Base-by-base conservation (phyloP, 1,140 invertebrate species). In the Ips typographus region DNA sequence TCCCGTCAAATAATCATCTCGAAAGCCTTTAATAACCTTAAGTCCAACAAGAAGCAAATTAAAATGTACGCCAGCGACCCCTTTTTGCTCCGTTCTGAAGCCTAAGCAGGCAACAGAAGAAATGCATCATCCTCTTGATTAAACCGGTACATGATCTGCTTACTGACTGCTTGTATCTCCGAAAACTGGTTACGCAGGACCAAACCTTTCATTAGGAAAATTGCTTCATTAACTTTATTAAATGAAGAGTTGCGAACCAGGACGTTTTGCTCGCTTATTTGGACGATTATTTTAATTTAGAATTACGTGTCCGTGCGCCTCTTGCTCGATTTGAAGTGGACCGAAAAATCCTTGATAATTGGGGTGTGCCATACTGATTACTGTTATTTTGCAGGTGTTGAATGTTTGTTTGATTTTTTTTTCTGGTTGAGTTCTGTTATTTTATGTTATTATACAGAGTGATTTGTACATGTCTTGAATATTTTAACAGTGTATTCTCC, bases 211-310 rank as follows among this genome's bases (percentile, higher is more conserved):
- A 66, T 66, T 66, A 66, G 55, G 7, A 58, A 66, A 66, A 66
- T 66, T 66, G 53, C 55, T 65, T 58, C 41, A 66, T 58, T 58
- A 58, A 39, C 53, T 66, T 66, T 58, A 66, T 66, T 66, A 66
- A 66, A 66, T 49, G 56, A 36, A 38, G 55, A 66, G 4, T 66
- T 49, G 64, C 43, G 55, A 58, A 66, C 49, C 51, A 47, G 2
- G 39, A 40, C 6, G 5, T 53, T 51, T 53, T 43, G 52, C n/a
- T 39, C 40, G 38, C 38, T 57, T 56, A 56, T 58, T 58, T 47
- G 64, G 55, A 49, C 55, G 56, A 66, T 66, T 66, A 66, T 58
- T 66, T 66, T 58, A 66, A 66, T 56, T 66, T 66, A 6, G 36
- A 55, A 43, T 57, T 58, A 49, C 43, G 51, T 65, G 3, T 49